Conservation (phyloP, 2,113 vertebrate genomes). For the Heteronetta atricapilla region DNA sequence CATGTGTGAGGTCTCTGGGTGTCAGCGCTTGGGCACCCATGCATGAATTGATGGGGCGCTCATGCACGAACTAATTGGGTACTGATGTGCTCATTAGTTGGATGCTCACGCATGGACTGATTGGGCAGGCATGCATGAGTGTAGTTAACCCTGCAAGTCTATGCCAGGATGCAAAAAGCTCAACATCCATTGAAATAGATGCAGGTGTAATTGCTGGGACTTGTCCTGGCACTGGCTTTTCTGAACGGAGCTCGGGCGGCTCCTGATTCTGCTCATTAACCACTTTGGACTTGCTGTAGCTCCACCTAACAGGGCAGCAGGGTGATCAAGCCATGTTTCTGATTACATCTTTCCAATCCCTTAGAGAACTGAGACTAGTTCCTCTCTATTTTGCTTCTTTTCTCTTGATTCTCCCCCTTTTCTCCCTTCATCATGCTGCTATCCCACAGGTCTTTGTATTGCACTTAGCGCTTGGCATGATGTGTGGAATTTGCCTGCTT, state of each 20-base stretch:
- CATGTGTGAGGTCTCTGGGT: background rate
- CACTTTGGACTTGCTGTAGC: background rate
- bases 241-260: background rate
- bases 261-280: background rate
- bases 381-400: background rate
- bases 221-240: background rate
- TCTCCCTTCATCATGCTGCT: background rate
- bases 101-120: background rate
- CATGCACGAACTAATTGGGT: background rate
- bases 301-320: background rate
- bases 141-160: background rate
- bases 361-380: background rate
- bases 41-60: background rate
- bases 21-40: background rate
- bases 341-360: background rate
- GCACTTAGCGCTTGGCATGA: background rate
- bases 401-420: background rate
- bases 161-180: background rate
- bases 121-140: background rate
- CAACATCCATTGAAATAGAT: background rate
- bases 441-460: too few species aligned
- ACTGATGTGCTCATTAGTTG: background rate
- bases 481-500: background rate
- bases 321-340: accelerated
- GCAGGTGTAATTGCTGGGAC: background rate